These are phyloP conservation scores for Brassicogethes aeneus DNA, from an alignment of 2,888 invertebrate species.

Conservation along the genomic window DNA sequence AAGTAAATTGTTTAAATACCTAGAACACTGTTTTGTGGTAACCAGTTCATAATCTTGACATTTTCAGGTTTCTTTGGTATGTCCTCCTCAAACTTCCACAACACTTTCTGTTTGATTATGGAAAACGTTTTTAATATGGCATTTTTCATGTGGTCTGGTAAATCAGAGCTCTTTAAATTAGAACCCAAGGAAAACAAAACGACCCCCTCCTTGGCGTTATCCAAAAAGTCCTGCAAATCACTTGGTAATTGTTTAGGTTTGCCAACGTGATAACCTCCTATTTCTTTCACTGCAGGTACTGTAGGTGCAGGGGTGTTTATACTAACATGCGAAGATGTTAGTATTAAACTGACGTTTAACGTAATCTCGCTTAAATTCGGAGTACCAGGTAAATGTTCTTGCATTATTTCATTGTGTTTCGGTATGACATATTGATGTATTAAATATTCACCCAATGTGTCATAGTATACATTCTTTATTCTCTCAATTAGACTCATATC, in stretches of 20 bases:
- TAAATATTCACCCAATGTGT: constrained; percentile 23
- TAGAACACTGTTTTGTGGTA: constrained; percentile 35
- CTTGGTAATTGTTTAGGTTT: constrained; percentile 16
- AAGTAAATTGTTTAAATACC: constrained; percentile 5
- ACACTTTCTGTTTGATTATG: constrained; percentile 35
- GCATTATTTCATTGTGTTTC: constrained; percentile 23
- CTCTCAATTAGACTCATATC: constrained; percentile 46
- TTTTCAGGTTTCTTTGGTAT: constrained; percentile 33
- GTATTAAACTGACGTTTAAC: constrained; percentile 25
- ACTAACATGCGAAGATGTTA: constrained; percentile 41
- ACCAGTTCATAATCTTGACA: constrained; percentile 36
- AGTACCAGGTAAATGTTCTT: constrained; percentile 27
- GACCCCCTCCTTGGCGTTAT: constrained; percentile 34
- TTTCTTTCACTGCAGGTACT: constrained; percentile 44
- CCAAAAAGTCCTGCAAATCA: constrained; percentile 33
- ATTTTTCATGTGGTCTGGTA: constrained; percentile 27
- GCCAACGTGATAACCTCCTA: constrained; percentile 46
- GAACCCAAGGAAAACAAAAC: constrained; percentile 41
- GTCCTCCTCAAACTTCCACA: constrained; percentile 40
- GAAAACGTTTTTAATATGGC: constrained; percentile 32
- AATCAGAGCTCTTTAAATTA: constrained; percentile 29
- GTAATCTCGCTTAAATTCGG: constrained; percentile 24
- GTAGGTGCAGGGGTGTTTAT: constrained; percentile 43
- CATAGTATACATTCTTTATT: constrained; percentile 41
- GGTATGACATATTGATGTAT: constrained; percentile 18